These are phyloP conservation scores for Penaeus vannamei DNA, from an alignment of 1,140 invertebrate genomes.

Conservation along the genomic window DNA sequence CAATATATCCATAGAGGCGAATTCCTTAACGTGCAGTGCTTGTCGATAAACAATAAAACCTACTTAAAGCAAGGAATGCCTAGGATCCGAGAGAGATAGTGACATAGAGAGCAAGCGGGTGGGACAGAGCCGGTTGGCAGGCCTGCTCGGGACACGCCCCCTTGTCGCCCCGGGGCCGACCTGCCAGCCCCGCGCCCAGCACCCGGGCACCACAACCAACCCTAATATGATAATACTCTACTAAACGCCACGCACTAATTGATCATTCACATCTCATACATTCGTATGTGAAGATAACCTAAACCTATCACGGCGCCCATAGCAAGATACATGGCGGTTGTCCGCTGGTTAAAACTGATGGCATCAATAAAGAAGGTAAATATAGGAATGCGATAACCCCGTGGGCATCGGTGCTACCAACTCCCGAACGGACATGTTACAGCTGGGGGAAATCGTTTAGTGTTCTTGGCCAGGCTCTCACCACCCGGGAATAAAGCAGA, in stretches of 20 bases:
- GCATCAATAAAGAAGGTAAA: constrained; percentile 8
- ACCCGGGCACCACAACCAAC: constrained; percentile 28
- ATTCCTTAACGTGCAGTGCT: not conserved
- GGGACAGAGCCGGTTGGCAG: constrained; percentile 49
- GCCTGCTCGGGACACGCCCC: constrained; percentile 50
- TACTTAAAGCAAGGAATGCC: too few relatives aligned
- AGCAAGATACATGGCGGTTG: too few relatives aligned
- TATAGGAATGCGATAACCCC: constrained; percentile 25
- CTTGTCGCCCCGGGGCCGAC: constrained; percentile 36
- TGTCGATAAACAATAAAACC: too few relatives aligned
- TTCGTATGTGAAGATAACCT: not conserved
- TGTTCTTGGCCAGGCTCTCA: not conserved
- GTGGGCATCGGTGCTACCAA: constrained; percentile 22
- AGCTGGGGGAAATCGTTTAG: not conserved
- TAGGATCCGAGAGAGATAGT: not conserved
- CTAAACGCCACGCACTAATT: constrained; percentile 38
- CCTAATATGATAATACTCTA: constrained; percentile 44
- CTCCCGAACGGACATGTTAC: constrained; percentile 42
- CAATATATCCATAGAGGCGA: not conserved
- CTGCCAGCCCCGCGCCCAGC: constrained; percentile 37
- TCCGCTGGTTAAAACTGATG: not conserved
- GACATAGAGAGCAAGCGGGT: not conserved
- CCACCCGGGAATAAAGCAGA: too few relatives aligned
- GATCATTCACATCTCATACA: not conserved
- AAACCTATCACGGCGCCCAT: too few relatives aligned